Conservation (phyloP, 30 jellyfish, hydroid and myxozoan genomes). For the Hydractinia echinata region DNA sequence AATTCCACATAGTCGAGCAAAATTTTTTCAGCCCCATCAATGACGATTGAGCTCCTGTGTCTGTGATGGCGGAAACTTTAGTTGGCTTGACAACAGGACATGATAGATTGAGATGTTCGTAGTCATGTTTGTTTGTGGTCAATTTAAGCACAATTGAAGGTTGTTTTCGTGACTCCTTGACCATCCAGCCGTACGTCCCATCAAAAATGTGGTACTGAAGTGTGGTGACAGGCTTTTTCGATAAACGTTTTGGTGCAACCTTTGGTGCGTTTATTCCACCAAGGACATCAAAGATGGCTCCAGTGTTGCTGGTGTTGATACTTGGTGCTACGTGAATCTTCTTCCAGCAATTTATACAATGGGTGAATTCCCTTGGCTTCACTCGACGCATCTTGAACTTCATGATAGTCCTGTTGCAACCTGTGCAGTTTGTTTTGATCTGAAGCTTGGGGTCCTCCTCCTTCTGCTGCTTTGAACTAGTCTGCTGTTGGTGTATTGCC, state of each 20-base stretch:
- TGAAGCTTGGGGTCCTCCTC: conserved; percentile 2
- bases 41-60: conserved; percentile 21
- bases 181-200: conserved; percentile 26
- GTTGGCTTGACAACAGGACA: not conserved
- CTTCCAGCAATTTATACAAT: conserved; percentile 2
- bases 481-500: conserved; percentile 6
- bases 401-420: not conserved
- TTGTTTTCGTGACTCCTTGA: not conserved
- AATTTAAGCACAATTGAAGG: conserved; percentile 13
- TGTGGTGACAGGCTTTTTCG: no score
- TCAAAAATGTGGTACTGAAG: conserved; percentile 16
- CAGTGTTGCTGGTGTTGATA: no score
- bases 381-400: conserved; percentile 11
- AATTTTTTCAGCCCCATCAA: conserved; percentile 21
- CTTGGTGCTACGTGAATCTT: conserved; percentile 1
- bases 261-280: no score
- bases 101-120: conserved; percentile 1
- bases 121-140: conserved; percentile 9
- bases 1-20: conserved; percentile 10
- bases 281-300: no score
- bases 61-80: conserved; percentile 6
- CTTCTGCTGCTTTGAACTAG: not conserved
- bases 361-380: conserved; percentile 12
- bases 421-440: conserved; percentile 1
- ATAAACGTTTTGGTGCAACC: no score